phyloP scores from a whole-genome alignment of 2,113 vertebrate genomes.

The Urocolius indicus region DNA sequence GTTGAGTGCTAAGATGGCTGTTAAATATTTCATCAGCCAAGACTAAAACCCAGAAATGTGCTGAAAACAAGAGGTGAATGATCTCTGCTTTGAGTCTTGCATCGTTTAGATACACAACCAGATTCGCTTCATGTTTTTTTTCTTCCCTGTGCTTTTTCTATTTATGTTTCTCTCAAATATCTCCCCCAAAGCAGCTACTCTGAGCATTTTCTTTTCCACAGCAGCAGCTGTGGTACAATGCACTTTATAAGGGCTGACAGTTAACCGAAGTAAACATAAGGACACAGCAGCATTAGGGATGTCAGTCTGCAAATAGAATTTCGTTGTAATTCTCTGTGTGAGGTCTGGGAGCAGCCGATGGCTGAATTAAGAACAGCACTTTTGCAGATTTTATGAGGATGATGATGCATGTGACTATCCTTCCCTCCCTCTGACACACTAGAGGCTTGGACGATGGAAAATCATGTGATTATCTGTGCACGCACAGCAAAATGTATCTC shows the following conservation, averaged over 20 bases:
- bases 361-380: conserved; percentile 43
- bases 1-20: conserved; percentile 43
- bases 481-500: neutral
- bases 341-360: conserved; percentile 49
- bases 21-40: conserved; percentile 68
- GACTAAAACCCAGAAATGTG: conserved; percentile 18
- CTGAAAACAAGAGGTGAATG: conserved; percentile 10
- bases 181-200: conserved; percentile 9
- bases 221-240: neutral
- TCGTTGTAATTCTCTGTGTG: conserved; percentile 43
- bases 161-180: neutral
- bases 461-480: neutral
- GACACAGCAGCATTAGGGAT: conserved; percentile 34
- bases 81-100: conserved; percentile 17
- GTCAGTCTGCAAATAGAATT: conserved; percentile 61
- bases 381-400: conserved; percentile 53
- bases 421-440: conserved; percentile 17
- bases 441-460: neutral
- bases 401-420: neutral
- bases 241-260: conserved; percentile 59
- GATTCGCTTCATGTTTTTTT: neutral
- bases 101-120: neutral
- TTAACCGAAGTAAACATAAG: conserved; percentile 66
- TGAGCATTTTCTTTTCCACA: conserved; percentile 12
- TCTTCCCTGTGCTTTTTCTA: neutral